phyloP scores from a whole-genome alignment of 2,113 vertebrate species.

The Melanostigma gelatinosum region DNA sequence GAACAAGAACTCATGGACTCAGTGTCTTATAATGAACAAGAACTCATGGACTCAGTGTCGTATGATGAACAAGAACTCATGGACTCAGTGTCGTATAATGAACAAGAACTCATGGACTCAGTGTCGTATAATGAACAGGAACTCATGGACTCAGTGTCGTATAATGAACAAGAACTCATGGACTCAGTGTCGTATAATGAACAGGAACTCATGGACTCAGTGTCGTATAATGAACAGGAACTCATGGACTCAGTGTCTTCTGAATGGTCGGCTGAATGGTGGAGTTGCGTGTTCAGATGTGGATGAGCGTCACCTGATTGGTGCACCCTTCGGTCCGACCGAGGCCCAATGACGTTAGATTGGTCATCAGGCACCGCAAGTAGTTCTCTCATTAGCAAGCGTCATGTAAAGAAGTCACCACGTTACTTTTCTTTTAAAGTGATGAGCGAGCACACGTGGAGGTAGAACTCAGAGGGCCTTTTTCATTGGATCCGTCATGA shows the following conservation, averaged over 20 bases:
- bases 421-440: slow-evolving; percentile 16
- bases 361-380: no score
- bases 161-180: neutral
- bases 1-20: neutral
- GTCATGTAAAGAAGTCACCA: no score
- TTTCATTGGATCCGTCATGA: neutral
- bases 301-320: no score
- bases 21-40: neutral
- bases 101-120: neutral
- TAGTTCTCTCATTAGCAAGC: no score
- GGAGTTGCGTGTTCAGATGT: no score
- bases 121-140: neutral
- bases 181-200: neutral
- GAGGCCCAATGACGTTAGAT: no score
- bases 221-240: neutral
- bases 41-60: neutral
- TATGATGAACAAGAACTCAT: neutral
- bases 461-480: neutral
- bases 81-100: neutral
- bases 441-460: slow-evolving; percentile 2
- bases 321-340: no score
- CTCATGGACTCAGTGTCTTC: neutral
- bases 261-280: no score
- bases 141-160: neutral
- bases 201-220: neutral